Base-by-base conservation (phyloP, 2,797 vertebrate genomes). In the Phoebastria nigripes region DNA sequence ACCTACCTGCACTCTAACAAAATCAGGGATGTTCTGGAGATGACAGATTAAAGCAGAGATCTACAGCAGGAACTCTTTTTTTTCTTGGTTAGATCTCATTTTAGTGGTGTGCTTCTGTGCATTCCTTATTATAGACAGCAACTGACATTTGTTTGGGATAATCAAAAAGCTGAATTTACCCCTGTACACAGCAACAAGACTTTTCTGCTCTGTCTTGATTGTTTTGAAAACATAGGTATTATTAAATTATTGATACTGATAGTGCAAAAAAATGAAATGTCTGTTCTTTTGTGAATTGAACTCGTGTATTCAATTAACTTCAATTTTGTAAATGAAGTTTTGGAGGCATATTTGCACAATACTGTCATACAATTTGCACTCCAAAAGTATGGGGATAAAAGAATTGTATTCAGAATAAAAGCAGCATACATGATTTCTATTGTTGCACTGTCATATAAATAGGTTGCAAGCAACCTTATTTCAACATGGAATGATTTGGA, bases 401-500 rank as follows among this genome's bases (percentile, higher is more conserved):
- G 17, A 49, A 46, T 4, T 69, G 8, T 25, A 5, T 37, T 67
- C 41, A 58, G 62, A 72, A 83, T 67, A 69, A 86, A 90, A 86
- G 35, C 39, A 81, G 61, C 17, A 46, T 26, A 35, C 17, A 11
- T 7, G 28, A 76, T 59, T 70, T 61, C 74, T 66, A 0, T 69
- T 82, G n/a, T 74, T 49, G 28, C 4, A 6, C 20, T 67, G 77
- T 54, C 58, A 56, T 5, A 87, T 25, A 78, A 73, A 62, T 11
- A 51, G 35, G 11, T 41, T 35, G 17, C 39, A 84, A 80, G 4
- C 47, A 85, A 25, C 14, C 19, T 49, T 44, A 55, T 71, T 95
- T 91, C 12, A 73, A 9, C 0, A 0, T 52, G 39, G 22, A 37
- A 2, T 13, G 20, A 37, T 51, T 71, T 65, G 55, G 14, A 44